phyloP scores from a whole-genome alignment of 1,140 invertebrate genomes.

The Mercenaria mercenaria region DNA sequence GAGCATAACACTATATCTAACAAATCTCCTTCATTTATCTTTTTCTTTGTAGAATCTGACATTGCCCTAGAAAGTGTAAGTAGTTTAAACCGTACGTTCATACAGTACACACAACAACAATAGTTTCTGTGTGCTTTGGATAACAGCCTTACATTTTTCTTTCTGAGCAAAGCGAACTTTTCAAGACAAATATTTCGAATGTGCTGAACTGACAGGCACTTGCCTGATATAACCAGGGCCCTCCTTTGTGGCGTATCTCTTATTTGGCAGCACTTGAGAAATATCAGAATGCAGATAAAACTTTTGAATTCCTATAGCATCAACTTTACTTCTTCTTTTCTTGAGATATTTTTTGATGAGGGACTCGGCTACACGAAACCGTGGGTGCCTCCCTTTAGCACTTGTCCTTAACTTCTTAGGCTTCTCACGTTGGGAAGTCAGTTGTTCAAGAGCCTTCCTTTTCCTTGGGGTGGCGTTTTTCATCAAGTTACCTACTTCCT shows the following conservation, averaged over 20 bases:
- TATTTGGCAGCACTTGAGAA: conserved; percentile 60
- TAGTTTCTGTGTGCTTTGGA: conserved; percentile 49
- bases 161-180: conserved; percentile 58
- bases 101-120: conserved; percentile 69
- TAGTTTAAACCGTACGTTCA: conserved; percentile 68
- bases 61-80: conserved; percentile 35
- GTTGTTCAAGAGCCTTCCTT: neutral
- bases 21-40: neutral
- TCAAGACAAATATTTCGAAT: conserved; percentile 37
- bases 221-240: conserved; percentile 65
- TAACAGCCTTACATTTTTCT: conserved; percentile 55
- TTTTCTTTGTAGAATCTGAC: neutral
- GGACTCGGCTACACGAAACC: neutral
- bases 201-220: conserved; percentile 45
- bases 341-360: neutral
- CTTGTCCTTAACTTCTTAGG: neutral
- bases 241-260: conserved; percentile 63
- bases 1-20: neutral
- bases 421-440: neutral
- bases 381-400: neutral
- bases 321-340: conserved; percentile 5
- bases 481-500: conserved; percentile 32
- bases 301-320: neutral
- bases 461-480: conserved; percentile 53
- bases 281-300: conserved; percentile 45